These are phyloP conservation scores for Agrotis exclamationis DNA, from an alignment of 2,888 invertebrate genomes.

Conservation along the genomic window DNA sequence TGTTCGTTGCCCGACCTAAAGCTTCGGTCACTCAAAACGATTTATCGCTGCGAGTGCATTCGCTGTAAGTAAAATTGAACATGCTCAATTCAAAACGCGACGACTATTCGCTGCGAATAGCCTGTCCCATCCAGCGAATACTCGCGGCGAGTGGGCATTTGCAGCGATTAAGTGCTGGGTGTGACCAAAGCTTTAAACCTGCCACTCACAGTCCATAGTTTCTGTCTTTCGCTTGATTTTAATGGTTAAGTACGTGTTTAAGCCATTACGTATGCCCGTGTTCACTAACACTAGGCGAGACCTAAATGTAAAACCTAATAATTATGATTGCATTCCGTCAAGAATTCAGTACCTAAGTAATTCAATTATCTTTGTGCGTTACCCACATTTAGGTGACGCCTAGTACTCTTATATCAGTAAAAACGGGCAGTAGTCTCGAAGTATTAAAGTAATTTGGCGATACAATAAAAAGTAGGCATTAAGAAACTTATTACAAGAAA, in stretches of 20 bases:
- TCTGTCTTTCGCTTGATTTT: constrained; percentile 34
- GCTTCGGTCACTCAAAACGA: too few species aligned
- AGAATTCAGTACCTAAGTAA: neutral
- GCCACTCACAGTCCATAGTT: constrained; percentile 30
- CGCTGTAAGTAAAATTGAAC: too few species aligned
- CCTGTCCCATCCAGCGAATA: too few species aligned
- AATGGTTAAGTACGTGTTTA: constrained; percentile 14
- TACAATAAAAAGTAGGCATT: constrained; percentile 58
- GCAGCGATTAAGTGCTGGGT: too few species aligned
- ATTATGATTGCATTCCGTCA: neutral
- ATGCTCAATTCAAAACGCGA: too few species aligned
- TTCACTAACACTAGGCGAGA: constrained; percentile 1
- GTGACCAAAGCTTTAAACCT: constrained; percentile 8
- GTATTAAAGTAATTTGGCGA: constrained; percentile 55
- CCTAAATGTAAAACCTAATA: neutral
- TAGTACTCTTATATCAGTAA: constrained; percentile 4
- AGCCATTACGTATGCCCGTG: neutral
- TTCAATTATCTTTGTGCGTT: constrained; percentile 1
- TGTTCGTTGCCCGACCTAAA: neutral
- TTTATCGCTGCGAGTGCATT: too few species aligned
- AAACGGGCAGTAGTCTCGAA: constrained; percentile 45
- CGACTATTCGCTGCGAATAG: too few species aligned
- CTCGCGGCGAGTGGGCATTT: too few species aligned
- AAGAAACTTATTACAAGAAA: constrained; percentile 63
- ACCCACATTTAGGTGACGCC: neutral